These are phyloP conservation scores for Pituophis catenifer DNA, from an alignment of 2,113 vertebrate species.

Conservation along the genomic window DNA sequence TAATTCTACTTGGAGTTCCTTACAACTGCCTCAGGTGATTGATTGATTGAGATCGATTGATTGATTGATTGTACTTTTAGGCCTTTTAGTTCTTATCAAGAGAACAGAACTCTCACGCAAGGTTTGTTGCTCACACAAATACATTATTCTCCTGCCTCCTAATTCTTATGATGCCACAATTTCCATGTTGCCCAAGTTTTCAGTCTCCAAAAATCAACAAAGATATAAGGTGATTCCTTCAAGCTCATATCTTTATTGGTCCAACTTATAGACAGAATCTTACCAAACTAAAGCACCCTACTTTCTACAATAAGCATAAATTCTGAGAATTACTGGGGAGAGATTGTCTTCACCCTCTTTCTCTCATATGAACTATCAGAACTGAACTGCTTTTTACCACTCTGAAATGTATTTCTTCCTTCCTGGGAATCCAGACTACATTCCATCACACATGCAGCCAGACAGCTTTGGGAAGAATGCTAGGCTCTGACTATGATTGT, in stretches of 20 bases:
- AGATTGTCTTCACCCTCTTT: no score
- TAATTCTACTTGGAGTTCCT: neutral
- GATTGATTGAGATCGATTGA: neutral
- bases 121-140: neutral
- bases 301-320: no score
- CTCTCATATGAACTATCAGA: no score
- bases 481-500: neutral
- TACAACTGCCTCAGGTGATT: neutral
- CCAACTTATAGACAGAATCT: no score
- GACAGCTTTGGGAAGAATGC: neutral
- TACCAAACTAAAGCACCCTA: no score
- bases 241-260: no score
- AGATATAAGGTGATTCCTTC: no score
- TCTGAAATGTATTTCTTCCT: no score
- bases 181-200: neutral
- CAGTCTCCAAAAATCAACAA: neutral
- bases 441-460: no score
- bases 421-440: no score
- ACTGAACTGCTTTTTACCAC: no score
- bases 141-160: neutral
- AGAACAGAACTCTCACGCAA: neutral
- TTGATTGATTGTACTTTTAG: neutral
- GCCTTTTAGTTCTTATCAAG: neutral
- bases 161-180: neutral
- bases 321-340: no score